Evolutionary conservation across 2,113 vertebrate species (phyloP), one percentile per base, ranked within the genome.

Genomic region (Heteronetta atricapilla): DNA sequence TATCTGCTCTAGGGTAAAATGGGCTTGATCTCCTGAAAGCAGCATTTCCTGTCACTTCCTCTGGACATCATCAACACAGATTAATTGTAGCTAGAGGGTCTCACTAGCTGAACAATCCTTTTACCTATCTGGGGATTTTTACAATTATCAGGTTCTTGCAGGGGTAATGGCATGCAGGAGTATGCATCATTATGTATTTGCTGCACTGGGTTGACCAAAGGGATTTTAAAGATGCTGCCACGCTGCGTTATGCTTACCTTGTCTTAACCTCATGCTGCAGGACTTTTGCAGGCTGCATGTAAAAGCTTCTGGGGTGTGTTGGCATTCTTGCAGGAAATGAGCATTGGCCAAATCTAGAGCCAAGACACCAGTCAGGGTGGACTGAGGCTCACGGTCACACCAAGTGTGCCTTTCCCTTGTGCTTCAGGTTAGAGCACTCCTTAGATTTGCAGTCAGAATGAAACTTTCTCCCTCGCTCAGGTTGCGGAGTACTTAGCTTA

Each of bases 1-100:
- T 73, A 94, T 20, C 68, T 86, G 44, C 55, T 91, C 26, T 82
- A 94, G 88, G 52, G 56, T 83, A 93, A 86, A 83, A 89, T 83
- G 63, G 52, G 22, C 10, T 14, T 91, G 82, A 89, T 90, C 26
- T 85, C 44, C 53, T 70, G 88, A 64, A 88, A 91, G 73, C 59
- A 92, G 25, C 12, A 40, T 84, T 84, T 92, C 60, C 76, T 89
- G 53, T 86, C 55, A 33, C 76, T 89, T 95, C 69, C 78, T 82
- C 81, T 82, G 84, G 93, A 80, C 84, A 90, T 72, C 4, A 3
- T 79, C 94, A 82, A 74, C 36, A 72, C 31, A 66, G 22, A 84
- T 67, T 94, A 26, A 58, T 56, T 46, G 34, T 66, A 88, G 33
- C 55, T 73, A 52, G 55, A 53, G 46, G 59, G 38, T 70, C 62